Conservation (phyloP, 1,140 invertebrate species). For the Muscidifurax raptorellus region DNA sequence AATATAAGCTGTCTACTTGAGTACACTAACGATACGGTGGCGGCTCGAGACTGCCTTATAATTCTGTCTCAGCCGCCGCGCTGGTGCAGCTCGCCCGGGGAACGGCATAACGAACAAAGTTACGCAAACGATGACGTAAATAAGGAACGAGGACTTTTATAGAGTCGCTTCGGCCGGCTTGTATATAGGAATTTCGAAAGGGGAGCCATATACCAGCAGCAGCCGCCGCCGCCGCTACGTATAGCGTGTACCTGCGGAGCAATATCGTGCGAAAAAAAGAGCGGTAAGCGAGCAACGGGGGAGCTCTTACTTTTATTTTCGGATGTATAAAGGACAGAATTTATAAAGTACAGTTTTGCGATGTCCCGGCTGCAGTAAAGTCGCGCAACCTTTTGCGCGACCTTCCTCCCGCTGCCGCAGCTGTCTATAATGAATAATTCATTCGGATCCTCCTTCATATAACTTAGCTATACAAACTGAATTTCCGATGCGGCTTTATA, state of each 20-base stretch:
- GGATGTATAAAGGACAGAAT: not conserved
- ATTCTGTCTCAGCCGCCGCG: not conserved
- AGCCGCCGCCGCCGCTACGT: too few species aligned
- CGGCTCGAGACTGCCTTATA: not conserved
- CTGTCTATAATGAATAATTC: not conserved
- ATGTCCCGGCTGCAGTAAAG: not conserved
- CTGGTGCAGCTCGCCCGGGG: too few species aligned
- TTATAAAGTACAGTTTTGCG: not conserved
- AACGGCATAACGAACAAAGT: not conserved
- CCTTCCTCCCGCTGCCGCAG: too few species aligned
- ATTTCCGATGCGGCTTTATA: not conserved
- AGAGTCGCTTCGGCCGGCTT: not conserved
- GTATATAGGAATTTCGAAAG: too few species aligned
- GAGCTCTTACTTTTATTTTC: not conserved
- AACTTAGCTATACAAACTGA: conserved; percentile 1
- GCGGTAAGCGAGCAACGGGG: not conserved
- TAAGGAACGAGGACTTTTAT: not conserved
- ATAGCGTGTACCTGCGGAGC: not conserved
- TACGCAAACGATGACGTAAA: not conserved
- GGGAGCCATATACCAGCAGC: too few species aligned
- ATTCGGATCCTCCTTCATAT: not conserved
- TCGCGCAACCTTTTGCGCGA: not conserved
- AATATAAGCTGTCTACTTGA: not conserved
- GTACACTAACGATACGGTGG: not conserved
- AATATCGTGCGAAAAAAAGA: not conserved